Base-by-base conservation (phyloP, 2,113 vertebrate species). In the Petroica traversi region DNA sequence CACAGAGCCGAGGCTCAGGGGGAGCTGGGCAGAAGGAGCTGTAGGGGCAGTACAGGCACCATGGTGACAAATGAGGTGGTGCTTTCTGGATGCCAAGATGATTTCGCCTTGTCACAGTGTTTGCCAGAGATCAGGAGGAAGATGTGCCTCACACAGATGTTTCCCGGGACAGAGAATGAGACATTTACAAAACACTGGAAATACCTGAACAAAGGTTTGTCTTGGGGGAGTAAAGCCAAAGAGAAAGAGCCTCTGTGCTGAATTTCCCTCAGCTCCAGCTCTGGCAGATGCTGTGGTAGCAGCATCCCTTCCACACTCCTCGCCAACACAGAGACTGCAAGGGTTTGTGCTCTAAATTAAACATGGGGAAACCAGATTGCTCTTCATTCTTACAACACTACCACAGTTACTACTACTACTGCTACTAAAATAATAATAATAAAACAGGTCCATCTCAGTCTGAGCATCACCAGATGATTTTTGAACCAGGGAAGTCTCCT, bases 231-330 rank as follows among this genome's bases (percentile, higher is more conserved):
- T n/a, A 49, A 61, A 82, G 54, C 4, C 73, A 64, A 83, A 64
- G 28, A 66, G 72, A 54, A 80, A 48, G 14, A 57, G 31, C 19
- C 57, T 48, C 61, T 48, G 51, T 63, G 77, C n/a, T 59, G 57
- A n/a, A 51, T 59, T 54, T 46, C 33, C 46, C 69, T 58, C 64
- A 28, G 1, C 40, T 67, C 24, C 31, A 54, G 2, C 20, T 67
- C 69, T 61, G 76, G 62, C 9, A 43, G 83, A 33, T 18, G 33
- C 48, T 54, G 68, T 19, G 67, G 29, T 5, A 5, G 12, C 1
- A 0, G 4, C 2, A 0, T 34, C 66, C 46, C 17, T 34, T 45
- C 12, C 26, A 0, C 0, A 0, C 15, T 31, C 18, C 22, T 43
- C 5, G 1, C 2, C 4, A 61, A 11, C 49, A 36, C 29, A 62